Evolutionary conservation across 2,113 vertebrate species (phyloP).

Genomic region (Ornithorhynchus anatinus): DNA sequence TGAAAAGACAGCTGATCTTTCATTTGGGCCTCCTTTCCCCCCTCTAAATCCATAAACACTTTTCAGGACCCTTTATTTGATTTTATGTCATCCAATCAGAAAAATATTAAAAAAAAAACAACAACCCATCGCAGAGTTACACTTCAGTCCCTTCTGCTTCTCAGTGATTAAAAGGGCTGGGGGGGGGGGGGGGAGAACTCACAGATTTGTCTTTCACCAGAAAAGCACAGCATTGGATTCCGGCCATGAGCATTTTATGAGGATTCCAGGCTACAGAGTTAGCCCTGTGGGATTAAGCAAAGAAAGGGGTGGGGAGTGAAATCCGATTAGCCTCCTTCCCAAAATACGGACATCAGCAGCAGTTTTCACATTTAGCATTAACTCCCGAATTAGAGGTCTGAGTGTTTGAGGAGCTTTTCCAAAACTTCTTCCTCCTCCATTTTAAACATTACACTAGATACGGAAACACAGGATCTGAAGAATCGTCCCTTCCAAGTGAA

Average conservation of each 20-base stretch:
- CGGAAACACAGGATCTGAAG: not conserved
- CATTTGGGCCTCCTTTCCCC: not conserved
- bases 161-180: fast-evolving
- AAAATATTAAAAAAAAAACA: too few species aligned
- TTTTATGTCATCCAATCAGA: not conserved
- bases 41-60: not conserved
- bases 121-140: too few species aligned
- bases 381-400: not conserved
- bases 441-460: not conserved
- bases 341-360: not conserved
- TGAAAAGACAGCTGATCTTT: not conserved
- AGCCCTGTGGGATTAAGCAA: constrained; percentile 62
- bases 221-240: constrained; percentile 84
- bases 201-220: constrained; percentile 82
- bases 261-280: constrained; percentile 86
- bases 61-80: not conserved
- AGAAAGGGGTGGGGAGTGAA: not conserved
- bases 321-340: not conserved
- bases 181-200: constrained; percentile 54
- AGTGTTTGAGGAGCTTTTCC: not conserved
- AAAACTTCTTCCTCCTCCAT: not conserved
- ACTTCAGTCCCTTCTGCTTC: too few species aligned
- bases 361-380: not conserved
- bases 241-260: constrained; percentile 87
- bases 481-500: not conserved